Base-by-base conservation (phyloP, 2,113 vertebrate species). In the Python bivittatus region DNA sequence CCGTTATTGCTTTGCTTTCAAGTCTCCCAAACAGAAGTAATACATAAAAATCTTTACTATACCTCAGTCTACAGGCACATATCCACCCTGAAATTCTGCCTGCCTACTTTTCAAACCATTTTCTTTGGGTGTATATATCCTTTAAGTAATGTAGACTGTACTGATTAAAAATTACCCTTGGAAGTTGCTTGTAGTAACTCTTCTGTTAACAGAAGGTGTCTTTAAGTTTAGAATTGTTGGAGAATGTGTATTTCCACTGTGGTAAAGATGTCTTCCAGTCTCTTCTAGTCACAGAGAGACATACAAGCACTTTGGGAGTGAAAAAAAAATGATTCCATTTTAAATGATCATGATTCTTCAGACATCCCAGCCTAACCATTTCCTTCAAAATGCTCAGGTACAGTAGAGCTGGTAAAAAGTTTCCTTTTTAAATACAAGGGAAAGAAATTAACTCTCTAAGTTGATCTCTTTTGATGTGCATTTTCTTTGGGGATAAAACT, bases 221-320 rank as follows among this genome's bases (percentile, higher is more conserved):
- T 56, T 42, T 60, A 84, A 68, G 23, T 61, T n/a, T 84, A 68
- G 87, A 72, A 25, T 64, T 27, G 5, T 23, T 61, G 10, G 68
- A 90, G 22, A 44, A 38, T 42, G 53, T 60, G 22, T 84, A 60
- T 89, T 89, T 44, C 58, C 68, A 52, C 56, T 89, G 42, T 22
- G 91, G 89, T 88, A 48, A 84, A 85, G n/a, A 48, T 87, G 84
- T 96, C 93, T 96, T 96, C 96, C 68, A 1, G 92, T 93, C 91
- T 90, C 83, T 79, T 61, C 1, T 86, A 33, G 3, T 0, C 6
- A 72, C 38, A 58, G 60, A 23, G 48, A 0, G 44, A 64, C 44
- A 94, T 84, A 27, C 4, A 1, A 0, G 3, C 84, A 92, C 93
- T 96, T 93, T 91, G 93, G 88, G 38, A 25, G 48, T 7, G 52